phyloP scores from a whole-genome alignment of 1,140 invertebrate genomes.

The Euwallacea similis region DNA sequence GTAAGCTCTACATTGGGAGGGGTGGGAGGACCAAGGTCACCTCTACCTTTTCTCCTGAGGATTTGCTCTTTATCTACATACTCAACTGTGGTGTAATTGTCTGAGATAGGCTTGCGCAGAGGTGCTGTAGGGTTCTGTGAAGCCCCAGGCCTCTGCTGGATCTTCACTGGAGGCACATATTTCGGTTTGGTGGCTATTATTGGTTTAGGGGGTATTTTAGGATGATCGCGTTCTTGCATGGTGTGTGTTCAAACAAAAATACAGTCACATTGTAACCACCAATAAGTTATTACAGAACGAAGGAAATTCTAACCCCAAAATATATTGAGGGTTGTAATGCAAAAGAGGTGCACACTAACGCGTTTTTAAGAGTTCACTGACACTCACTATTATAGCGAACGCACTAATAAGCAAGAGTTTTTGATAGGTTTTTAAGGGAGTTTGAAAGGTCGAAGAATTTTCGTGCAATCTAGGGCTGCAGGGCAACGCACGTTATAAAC shows the following conservation, averaged over 20 bases:
- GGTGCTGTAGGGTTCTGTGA: neutral
- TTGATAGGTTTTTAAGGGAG: too few relatives aligned
- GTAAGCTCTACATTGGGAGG: neutral
- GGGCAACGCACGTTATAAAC: too few relatives aligned
- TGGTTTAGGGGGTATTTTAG: slow-evolving; percentile 52
- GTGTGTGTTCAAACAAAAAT: slow-evolving; percentile 13
- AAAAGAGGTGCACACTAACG: too few relatives aligned
- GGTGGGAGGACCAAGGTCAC: neutral
- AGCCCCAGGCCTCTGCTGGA: slow-evolving; percentile 24
- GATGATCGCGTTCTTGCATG: slow-evolving; percentile 49
- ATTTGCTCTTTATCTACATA: slow-evolving; percentile 12
- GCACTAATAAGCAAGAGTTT: too few relatives aligned
- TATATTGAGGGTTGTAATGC: too few relatives aligned
- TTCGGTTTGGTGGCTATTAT: slow-evolving; percentile 51
- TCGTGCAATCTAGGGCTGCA: too few relatives aligned
- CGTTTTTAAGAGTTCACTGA: too few relatives aligned
- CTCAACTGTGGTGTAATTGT: neutral
- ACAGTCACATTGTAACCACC: neutral
- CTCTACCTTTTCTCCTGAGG: neutral
- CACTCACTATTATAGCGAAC: too few relatives aligned
- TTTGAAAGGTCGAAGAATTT: too few relatives aligned
- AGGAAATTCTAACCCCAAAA: too few relatives aligned
- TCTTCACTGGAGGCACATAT: slow-evolving; percentile 50
- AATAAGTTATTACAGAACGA: too few relatives aligned
- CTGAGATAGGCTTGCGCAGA: neutral